Base-by-base conservation (phyloP, 2,797 vertebrate species). In the Coilia nasus region DNA sequence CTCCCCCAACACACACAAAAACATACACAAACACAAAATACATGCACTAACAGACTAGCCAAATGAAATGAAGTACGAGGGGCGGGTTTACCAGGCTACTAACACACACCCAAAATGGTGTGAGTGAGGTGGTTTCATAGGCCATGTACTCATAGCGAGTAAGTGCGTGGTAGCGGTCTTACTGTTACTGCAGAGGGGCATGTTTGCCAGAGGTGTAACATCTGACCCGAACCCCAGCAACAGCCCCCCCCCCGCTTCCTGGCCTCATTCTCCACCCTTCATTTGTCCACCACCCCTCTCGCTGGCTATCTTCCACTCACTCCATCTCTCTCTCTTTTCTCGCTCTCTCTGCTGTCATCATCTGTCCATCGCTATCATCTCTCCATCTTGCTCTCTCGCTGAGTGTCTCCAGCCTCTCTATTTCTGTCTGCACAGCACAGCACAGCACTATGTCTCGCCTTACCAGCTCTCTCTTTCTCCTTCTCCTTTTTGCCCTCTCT, bases 121-220 rank as follows among this genome's bases (percentile, higher is more conserved):
- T 87, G 85, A 85, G 44, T 86, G 62, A 71, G 81, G n/a, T 82
- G 78, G 7, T 60, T 84, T 84, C 82, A 84, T 47, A 17, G 41
- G 47, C 9, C 11, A 60, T n/a, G 46, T 44, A n/a, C 41, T 64
- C n/a, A 47, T 60, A 31, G 47, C 17, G 4, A 75, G 64, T 35
- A 15, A 44, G 9, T 7, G 19, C 15, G 9, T 28, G 47, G 47
- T 60, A 67, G 64, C 15, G 57, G 50, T 19, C 17, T 9, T 9
- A 9, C 2, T 47, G 60, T 7, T 2, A 44, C 41, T 41, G 23
- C 41, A 31, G 11, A 21, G 0, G 28, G 54, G 23, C 28, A 1
- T 47, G 11, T 75, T 41, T 17, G 64, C 25, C 6, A n/a, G 28
- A 46, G 17, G 50, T 64, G 15, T 23, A 71, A 50, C 25, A 2